Evolutionary conservation across 1,140 invertebrate species (phyloP), one percentile per base, ranked within the genome.

Genomic region (Neodiprion pinetum): DNA sequence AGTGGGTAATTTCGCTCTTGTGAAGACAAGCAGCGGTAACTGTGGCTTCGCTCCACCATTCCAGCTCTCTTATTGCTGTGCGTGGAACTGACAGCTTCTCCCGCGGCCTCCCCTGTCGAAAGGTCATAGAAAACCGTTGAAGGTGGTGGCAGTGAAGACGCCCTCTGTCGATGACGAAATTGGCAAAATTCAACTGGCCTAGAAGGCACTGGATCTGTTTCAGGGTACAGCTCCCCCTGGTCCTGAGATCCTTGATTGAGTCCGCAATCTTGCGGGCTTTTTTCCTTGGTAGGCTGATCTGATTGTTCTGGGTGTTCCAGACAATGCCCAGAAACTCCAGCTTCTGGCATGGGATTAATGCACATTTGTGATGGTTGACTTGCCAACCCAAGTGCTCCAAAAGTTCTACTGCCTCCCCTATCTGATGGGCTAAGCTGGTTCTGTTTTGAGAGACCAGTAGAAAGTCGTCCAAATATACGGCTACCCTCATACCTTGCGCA

Each of bases 401-500:
- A 53, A 79, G 73, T 47, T 82, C 65, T n/a, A 83, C 76, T 17
- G 78, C 78, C 17, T 76, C 71, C 23, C 9, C 12, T n/a, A 76
- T 70, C 14, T 83, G 77, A 8, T 65, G 9, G 0, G 28, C 40
- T 66, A 83, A 73, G 48, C 74, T 75, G 79, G 74, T 48, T 75
- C 77, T 72, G 82, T 79, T 7, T 78, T 79, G 71, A 75, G 77
- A 77, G 77, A 76, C 69, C 78, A 84, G 10, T 71, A 80, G 71
- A 67, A 84, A 72, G 74, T 84, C 83, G 83, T 82, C 76, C 72
- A 82, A 61, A 50, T 84, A 74, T 50, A 78, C 75, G 4, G 81
- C 67, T 61, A 81, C 76, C 72, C 76, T 80, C 72, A 78, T 75
- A 40, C 76, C 76, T 66, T 53, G 72, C 40, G 70, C 73, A 11